These are phyloP conservation scores for Rotaria magnacalcarata DNA, from an alignment of 2,888 invertebrate species.

Conservation along the genomic window DNA sequence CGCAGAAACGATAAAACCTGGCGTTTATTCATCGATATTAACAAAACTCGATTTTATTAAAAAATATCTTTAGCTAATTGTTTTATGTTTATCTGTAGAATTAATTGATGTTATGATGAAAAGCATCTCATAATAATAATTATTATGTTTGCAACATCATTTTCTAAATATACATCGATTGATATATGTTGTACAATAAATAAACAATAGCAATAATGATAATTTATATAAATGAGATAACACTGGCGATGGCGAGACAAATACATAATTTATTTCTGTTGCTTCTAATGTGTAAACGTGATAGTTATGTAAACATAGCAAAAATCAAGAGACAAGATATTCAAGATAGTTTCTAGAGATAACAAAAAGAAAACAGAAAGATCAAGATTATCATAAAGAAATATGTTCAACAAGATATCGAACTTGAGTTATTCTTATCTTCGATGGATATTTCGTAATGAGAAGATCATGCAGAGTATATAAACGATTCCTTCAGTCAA, in stretches of 20 bases:
- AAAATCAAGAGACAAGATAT: background rate
- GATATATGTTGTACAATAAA: background rate
- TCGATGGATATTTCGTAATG: background rate
- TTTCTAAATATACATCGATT: background rate
- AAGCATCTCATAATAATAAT: background rate
- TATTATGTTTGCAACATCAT: background rate
- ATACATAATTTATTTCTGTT: background rate
- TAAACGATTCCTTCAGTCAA: background rate
- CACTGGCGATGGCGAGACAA: background rate
- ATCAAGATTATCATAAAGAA: background rate
- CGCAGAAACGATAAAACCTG: background rate
- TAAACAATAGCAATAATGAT: slow-evolving; percentile 1
- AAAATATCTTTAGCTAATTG: slow-evolving; percentile 15
- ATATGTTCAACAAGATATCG: background rate
- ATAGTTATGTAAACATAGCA: slow-evolving; percentile 4
- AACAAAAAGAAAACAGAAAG: background rate
- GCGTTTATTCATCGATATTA: slow-evolving; percentile 5
- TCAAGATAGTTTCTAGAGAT: background rate
- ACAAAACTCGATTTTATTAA: slow-evolving; percentile 13
- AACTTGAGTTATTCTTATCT: background rate
- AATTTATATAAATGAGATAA: background rate
- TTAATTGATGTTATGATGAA: background rate
- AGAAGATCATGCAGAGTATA: background rate
- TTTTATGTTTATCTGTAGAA: background rate
- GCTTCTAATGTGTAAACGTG: background rate